Base-by-base conservation (phyloP, 2,113 vertebrate genomes). In the Laticauda colubrina region DNA sequence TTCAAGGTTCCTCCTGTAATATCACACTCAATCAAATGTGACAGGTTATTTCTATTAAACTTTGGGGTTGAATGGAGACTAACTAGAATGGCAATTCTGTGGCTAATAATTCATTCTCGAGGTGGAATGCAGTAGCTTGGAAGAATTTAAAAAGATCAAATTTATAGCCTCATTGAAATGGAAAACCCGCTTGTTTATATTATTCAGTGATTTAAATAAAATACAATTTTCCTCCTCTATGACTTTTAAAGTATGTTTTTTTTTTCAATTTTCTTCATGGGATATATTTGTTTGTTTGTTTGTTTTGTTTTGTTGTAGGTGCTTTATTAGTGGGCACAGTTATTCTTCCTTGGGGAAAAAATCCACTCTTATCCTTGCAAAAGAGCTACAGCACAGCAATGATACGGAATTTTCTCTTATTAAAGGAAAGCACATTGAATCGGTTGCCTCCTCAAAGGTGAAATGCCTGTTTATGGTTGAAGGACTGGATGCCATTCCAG, bases 1-100 rank as follows among this genome's bases (percentile, higher is more conserved):
- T 96, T 97, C 96, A 96, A 97, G 96, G 95, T 94, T 97, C 94
- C 93, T 97, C 56, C 94, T 93, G 95, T 94, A 96, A 97, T 97
- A 97, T 96, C 96, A 95, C 95, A 97, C 94, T 97, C 97, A 96
- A 97, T 97, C 97, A 98, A 96, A 97, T 94, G 48, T 4, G 95
- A 96, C 97, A 97, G 97, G 94, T 96, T 97, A 97, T 97, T 98
- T 97, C 96, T 97, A 96, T 97, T 97, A 97, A 97, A 97, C 96
- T 97, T 97, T 97, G 96, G 93, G 91, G 94, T 94, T 97, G 96
- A 97, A 97, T 94, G 93, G 95, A 97, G 95, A 97, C 96, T 97
- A 98, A 98, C 95, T 96, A 96, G 89, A 97, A 97, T 95, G 92
- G 90, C 92, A 20, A 95, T 96, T 95, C 92, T 94, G 95, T 94